Evolutionary conservation across 2,113 vertebrate genomes (phyloP).

Genomic region (Nothobranchius furzeri): DNA sequence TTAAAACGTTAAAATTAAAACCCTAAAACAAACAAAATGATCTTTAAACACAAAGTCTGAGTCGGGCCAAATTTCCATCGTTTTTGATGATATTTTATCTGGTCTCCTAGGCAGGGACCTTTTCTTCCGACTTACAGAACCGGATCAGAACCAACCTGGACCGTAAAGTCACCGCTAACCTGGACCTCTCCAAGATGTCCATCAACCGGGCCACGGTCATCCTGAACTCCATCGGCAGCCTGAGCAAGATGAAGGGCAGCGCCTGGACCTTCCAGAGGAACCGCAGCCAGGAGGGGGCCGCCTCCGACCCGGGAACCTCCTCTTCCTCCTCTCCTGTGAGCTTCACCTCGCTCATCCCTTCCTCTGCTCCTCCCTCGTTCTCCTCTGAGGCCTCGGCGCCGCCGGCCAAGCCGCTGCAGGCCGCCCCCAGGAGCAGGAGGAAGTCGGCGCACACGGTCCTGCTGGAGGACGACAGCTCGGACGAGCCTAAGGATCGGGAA

Average conservation of each 20-base stretch:
- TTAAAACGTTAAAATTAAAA: no score
- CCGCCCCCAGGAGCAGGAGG: conserved; percentile 80
- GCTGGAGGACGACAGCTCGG: conserved; percentile 84
- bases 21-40: no score
- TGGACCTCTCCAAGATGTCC: conserved; percentile 76
- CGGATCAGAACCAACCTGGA: conserved; percentile 73
- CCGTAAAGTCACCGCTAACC: conserved; percentile 60
- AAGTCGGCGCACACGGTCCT: conserved; percentile 86
- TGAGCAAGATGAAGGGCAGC: conserved; percentile 87
- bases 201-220: conserved; percentile 86
- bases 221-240: conserved; percentile 91
- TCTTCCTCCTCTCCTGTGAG: conserved; percentile 45
- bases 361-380: conserved; percentile 63
- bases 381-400: neutral
- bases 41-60: no score
- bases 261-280: conserved; percentile 81
- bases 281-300: conserved; percentile 57
- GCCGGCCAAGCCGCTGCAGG: conserved; percentile 41
- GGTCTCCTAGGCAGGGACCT: conserved; percentile 69
- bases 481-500: conserved; percentile 65
- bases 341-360: conserved; percentile 52
- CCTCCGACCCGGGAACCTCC: conserved; percentile 54
- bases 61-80: no score
- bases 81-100: neutral
- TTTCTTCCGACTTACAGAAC: conserved; percentile 77